Base-by-base conservation (phyloP, 1,140 invertebrate genomes). In the Portunus trituberculatus region DNA sequence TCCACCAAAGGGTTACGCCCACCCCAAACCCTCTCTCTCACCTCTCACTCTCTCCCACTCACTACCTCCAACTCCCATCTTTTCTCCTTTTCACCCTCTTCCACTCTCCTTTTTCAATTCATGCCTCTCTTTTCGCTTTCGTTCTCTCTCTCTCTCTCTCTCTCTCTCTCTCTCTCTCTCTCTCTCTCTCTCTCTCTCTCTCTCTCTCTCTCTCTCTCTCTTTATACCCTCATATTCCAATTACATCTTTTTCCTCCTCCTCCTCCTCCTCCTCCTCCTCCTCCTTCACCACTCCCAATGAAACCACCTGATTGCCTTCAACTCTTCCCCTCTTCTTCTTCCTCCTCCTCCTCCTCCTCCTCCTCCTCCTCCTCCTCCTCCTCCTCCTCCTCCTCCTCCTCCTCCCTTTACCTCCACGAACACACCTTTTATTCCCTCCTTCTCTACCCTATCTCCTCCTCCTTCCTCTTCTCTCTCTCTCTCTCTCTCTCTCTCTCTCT, bases 341-440 rank as follows among this genome's bases (percentile, higher is more conserved):
- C 67, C 67, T 76, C 67, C 67, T 76, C 67, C 67, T 76, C 67
- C 67, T 76, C 67, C 67, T 76, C 67, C 67, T 76, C 67, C 67
- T 76, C 25, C 25, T n/a, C 67, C 67, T 76, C 67, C 67, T n/a
- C 25, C 67, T n/a, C 67, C 67, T n/a, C 25, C 67, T 76, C 25
- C 67, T 76, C 25, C n/a, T n/a, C 67, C 25, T 25, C 67, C 67
- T n/a, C 25, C 25, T 76, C 67, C 67, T 76, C 67, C 25, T 0
- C 67, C 25, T 76, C 20, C 25, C n/a, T 20, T 25, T n/a, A 8
- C 25, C n/a, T 20, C 67, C 20, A 25, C 67, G 4, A 25, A 12
- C n/a, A 7, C 67, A 20, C 67, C 25, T n/a, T n/a, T 20, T 76
- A 12, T 76, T 20, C n/a, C 67, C 20, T 20, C n/a, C 25, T n/a